phyloP scores from a whole-genome alignment of 2,113 vertebrate genomes.

The Scartelaos histophorus region DNA sequence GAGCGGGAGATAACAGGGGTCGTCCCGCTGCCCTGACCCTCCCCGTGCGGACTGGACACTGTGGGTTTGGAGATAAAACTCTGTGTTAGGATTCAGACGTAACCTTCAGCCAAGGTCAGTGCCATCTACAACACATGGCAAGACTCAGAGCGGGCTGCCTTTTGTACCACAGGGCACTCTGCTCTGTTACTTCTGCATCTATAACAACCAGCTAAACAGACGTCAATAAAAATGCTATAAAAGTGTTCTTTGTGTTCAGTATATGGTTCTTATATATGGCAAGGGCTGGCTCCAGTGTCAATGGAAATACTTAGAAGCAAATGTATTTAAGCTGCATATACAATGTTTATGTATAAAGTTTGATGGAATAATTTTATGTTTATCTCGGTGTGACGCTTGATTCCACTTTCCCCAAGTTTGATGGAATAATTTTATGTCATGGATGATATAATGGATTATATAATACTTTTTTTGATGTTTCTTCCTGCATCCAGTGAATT shows the following conservation, averaged over 20 bases:
- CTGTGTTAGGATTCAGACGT: constrained; percentile 3
- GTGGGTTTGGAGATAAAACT: constrained; percentile 18
- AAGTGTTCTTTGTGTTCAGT: constrained; percentile 5
- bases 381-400: too few relatives aligned
- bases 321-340: neutral
- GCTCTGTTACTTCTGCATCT: constrained; percentile 36
- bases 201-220: constrained; percentile 19
- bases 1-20: constrained; percentile 12
- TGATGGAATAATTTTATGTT: neutral
- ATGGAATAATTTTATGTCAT: too few relatives aligned
- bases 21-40: neutral
- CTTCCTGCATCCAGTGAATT: too few relatives aligned
- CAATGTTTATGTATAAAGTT: neutral
- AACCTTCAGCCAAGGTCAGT: constrained; percentile 47
- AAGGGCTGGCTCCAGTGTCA: neutral
- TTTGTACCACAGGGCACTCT: constrained; percentile 33
- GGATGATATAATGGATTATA: too few relatives aligned
- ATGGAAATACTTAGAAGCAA: neutral
- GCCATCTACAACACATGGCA: neutral
- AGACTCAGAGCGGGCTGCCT: constrained; percentile 13
- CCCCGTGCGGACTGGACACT: constrained; percentile 4
- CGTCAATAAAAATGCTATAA: constrained; percentile 20
- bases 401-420: too few relatives aligned
- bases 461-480: too few relatives aligned
- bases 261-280: neutral